Evolutionary conservation across 2,888 invertebrate species (phyloP), one percentile per base, ranked within the genome.

Genomic region (Dryadula phaetusa): DNA sequence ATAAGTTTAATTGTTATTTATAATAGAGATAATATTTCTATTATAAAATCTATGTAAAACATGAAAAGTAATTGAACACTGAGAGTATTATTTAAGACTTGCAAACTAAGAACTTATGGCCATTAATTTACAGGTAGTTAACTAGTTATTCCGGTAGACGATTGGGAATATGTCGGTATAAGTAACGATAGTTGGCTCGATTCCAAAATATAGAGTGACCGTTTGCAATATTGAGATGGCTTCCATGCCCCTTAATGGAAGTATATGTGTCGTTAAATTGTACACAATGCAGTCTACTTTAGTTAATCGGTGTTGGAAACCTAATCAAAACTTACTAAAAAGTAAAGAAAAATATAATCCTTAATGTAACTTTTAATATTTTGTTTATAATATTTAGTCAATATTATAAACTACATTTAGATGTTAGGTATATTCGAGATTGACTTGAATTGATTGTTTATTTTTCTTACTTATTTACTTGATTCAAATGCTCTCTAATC

Each of bases 151-250:
- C 42, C 18, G 10, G 32, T 44, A 32, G 20, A 37, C 46, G 47
- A 76, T 75, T 72, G 75, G 73, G 74, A 79, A 80, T 79, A 80
- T 76, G 80, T 79, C 76, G 79, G 56, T 77, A 81, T 81, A 84
- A 83, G 80, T 83, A 72, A 74, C 70, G 72, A 63, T 71, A 63
- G 70, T 71, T 75, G 74, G 73, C 74, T 40, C 14, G 22, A 61
- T 47, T 75, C 76, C 76, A 77, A 76, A 65, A 73, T 75, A 74
- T 74, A 70, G 74, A 69, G 73, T 70, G 69, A 68, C 73, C 66
- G 69, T 70, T 71, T 62, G 69, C 71, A 70, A 71, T 73, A 72
- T 74, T 68, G 73, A 72, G 73, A 74, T 46, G 46, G 69, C 70
- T 67, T 72, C 66, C 69, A 70, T 67, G 68, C 56, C 20, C 54